A percentile compares a stretch with the other conserved stretches of the same genome.
Conservation (phyloP, 2,888 invertebrate species). For the Drosophila macrospina region DNA sequence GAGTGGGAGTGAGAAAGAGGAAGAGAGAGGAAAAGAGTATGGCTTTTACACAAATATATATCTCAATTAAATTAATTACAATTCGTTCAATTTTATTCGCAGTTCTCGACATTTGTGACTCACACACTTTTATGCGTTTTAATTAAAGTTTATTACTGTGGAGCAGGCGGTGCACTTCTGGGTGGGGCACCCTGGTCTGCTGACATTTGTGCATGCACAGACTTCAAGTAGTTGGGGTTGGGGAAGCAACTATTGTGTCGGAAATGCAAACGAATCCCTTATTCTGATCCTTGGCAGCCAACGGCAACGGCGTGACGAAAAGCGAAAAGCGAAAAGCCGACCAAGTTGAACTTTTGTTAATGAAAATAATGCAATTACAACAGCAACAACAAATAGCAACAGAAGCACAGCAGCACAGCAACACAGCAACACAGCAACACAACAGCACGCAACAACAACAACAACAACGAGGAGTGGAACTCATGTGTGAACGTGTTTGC, state of each 20-base stretch:
- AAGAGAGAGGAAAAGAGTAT: neutral
- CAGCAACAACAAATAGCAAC: constrained; percentile 27
- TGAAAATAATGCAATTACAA: constrained; percentile 76
- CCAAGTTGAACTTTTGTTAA: constrained; percentile 76
- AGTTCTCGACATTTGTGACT: constrained; percentile 14
- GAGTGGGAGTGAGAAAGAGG: neutral
- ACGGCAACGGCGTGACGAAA: constrained; percentile 25
- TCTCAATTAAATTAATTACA: constrained; percentile 73
- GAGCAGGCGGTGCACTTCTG: constrained; percentile 5
- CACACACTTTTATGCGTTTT: constrained; percentile 54
- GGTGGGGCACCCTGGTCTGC: constrained; percentile 2
- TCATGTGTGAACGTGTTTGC: constrained; percentile 80
- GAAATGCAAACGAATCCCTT: constrained; percentile 59
- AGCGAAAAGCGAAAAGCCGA: constrained; percentile 32
- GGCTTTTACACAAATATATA: constrained; percentile 10
- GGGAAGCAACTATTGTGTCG: constrained; percentile 50
- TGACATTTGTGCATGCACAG: neutral
- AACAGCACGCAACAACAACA: neutral
- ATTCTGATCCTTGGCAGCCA: constrained; percentile 28
- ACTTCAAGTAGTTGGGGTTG: constrained; percentile 8
- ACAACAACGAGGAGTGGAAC: constrained; percentile 41
- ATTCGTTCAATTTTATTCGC: constrained; percentile 39
- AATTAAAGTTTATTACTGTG: constrained; percentile 70
- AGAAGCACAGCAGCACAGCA: too few relatives aligned
- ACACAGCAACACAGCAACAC: too few relatives aligned